Evolutionary conservation across 2,888 invertebrate genomes (phyloP).

Genomic region (Argynnis bischoffii): DNA sequence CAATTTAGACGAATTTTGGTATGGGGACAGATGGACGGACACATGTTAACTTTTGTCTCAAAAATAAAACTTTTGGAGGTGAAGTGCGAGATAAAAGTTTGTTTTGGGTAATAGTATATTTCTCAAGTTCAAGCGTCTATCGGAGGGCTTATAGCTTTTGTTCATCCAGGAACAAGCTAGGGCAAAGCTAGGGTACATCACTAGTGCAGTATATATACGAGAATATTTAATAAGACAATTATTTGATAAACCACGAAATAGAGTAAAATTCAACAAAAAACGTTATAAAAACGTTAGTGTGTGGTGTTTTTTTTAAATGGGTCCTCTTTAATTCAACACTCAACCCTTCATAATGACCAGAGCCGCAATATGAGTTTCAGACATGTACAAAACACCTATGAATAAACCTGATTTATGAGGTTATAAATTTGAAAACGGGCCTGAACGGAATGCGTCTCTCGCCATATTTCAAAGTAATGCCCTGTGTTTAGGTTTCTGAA

Average conservation of each 20-base stretch:
- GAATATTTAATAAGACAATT: too few species aligned
- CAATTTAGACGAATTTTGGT: too few species aligned
- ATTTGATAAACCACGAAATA: background rate
- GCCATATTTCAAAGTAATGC: slow-evolving; percentile 62
- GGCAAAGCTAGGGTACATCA: too few species aligned
- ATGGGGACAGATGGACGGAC: too few species aligned
- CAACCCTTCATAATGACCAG: slow-evolving; percentile 42
- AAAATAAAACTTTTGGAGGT: too few species aligned
- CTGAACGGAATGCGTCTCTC: slow-evolving; percentile 56
- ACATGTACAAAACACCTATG: slow-evolving; percentile 57
- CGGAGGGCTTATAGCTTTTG: too few species aligned
- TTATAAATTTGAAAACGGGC: slow-evolving; percentile 56
- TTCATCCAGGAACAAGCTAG: too few species aligned
- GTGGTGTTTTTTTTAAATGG: slow-evolving; percentile 23
- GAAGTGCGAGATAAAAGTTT: too few species aligned
- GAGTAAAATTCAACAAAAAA: background rate
- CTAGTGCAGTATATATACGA: too few species aligned
- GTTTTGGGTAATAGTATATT: too few species aligned
- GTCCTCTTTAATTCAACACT: slow-evolving; percentile 39
- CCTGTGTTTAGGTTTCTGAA: slow-evolving; percentile 51
- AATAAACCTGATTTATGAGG: slow-evolving; percentile 60
- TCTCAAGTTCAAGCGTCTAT: too few species aligned
- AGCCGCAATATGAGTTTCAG: slow-evolving; percentile 48
- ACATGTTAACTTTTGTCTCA: too few species aligned
- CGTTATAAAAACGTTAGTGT: slow-evolving; percentile 6